A percentile compares a stretch with the other conserved stretches of the same genome.
phyloP scores from a whole-genome alignment of 1,140 invertebrate species.

The Cepaea nemoralis region DNA sequence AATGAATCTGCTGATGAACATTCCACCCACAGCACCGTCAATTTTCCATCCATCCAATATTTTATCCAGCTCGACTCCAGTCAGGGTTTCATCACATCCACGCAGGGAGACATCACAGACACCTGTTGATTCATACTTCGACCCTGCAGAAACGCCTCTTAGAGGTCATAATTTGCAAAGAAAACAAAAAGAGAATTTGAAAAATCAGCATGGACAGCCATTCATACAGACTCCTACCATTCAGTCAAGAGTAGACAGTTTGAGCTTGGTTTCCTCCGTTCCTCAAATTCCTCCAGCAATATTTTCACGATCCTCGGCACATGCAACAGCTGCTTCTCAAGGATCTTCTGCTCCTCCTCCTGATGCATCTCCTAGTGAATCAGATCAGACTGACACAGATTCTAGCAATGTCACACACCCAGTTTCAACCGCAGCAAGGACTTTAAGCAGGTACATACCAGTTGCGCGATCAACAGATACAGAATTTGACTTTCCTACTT shows the following conservation, averaged over 20 bases:
- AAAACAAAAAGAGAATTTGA: background rate
- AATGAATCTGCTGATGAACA: constrained; percentile 64
- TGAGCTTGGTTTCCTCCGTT: background rate
- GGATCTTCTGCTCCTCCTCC: constrained; percentile 42
- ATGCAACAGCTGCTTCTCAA: constrained; percentile 38
- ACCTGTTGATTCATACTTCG: constrained; percentile 48
- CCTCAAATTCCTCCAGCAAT: background rate
- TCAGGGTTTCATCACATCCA: constrained; percentile 45
- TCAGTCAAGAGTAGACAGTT: background rate
- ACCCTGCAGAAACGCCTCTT: constrained; percentile 64
- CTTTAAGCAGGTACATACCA: constrained; percentile 43
- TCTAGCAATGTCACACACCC: constrained; percentile 59
- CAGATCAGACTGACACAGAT: constrained; percentile 64
- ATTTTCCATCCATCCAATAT: constrained; percentile 69
- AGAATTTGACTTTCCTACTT: constrained; percentile 67
- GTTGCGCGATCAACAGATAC: constrained; percentile 62
- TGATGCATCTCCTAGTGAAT: constrained; percentile 58
- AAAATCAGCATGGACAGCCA: background rate
- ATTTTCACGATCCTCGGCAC: constrained; percentile 16
- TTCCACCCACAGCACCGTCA: constrained; percentile 61
- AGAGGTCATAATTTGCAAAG: constrained; percentile 57
- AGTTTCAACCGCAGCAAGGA: constrained; percentile 19
- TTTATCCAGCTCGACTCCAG: constrained; percentile 69
- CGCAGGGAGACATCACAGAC: constrained; percentile 39
- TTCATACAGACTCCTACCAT: background rate